A percentile compares a stretch with the other conserved stretches of the same genome.
Evolutionary conservation across 2,888 invertebrate species (phyloP).

Genomic region (Malachius bipustulatus): DNA sequence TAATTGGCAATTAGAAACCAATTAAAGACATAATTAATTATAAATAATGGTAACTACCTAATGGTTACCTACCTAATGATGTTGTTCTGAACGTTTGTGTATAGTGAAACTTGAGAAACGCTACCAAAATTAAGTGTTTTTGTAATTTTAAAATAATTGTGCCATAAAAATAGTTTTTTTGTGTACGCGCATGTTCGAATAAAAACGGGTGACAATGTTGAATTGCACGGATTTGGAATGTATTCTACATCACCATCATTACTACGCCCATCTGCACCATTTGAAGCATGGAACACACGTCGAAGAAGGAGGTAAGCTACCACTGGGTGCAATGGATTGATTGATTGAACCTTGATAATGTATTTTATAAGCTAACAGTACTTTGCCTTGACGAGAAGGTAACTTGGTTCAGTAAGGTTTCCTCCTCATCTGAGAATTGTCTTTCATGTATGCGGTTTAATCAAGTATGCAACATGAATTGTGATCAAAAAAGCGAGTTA

Average conservation of each 20-base stretch:
- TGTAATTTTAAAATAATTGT: not conserved
- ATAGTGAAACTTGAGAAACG: too few relatives aligned
- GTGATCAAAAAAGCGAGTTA: too few relatives aligned
- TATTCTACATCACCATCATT: slow-evolving; percentile 63
- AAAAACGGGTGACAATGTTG: slow-evolving; percentile 44
- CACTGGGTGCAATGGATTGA: not conserved
- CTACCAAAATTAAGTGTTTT: not conserved
- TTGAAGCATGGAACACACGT: slow-evolving; percentile 49
- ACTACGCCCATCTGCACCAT: slow-evolving; percentile 61
- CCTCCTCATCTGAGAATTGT: too few relatives aligned
- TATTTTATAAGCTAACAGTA: slow-evolving; percentile 15
- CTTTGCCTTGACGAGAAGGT: slow-evolving; percentile 25
- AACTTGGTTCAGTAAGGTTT: slow-evolving; percentile 18
- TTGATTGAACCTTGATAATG: slow-evolving; percentile 2
- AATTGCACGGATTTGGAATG: slow-evolving; percentile 69
- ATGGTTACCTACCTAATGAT: slow-evolving; percentile 7
- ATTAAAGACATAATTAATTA: too few relatives aligned
- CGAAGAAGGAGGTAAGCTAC: slow-evolving; percentile 48
- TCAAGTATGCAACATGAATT: too few relatives aligned
- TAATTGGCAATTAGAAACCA: too few relatives aligned
- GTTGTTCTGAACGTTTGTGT: too few relatives aligned
- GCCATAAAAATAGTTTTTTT: not conserved
- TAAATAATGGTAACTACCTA: too few relatives aligned
- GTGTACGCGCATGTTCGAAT: not conserved
- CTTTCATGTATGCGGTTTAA: too few relatives aligned